Evolutionary conservation across 2,888 invertebrate genomes (phyloP), one percentile per base, ranked within the genome.

Genomic region (Sericinus montela): DNA sequence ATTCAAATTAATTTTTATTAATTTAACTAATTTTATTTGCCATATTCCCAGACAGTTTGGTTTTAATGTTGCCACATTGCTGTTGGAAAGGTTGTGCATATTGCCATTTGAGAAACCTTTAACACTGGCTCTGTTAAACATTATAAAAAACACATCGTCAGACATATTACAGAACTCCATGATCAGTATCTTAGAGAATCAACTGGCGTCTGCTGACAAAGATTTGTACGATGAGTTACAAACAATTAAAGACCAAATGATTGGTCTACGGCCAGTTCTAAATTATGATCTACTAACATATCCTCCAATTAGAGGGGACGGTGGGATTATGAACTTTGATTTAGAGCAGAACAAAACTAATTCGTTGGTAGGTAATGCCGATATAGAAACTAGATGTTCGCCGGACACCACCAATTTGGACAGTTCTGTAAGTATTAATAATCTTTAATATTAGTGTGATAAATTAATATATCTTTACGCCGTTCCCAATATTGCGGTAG

Each of bases 361-460:
- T 15, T 15, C 15, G 2, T 9, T n/a, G 7, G 13, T 28, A 7
- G n/a, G n/a, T n/a, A 37, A 43, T 25, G 15, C 29, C 1, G 57
- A 62, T 8, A 55, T 48, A 14, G 46, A 53, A 16, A 48, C 45
- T 5, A 47, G 58, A 46, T 54, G 47, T 1, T 81, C 82, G 13
- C 83, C 82, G 1, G 81, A 84, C 32, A 77, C 84, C 0, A 78
- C 83, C 1, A 70, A 77, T 44, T 48, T 70, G 37, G 80, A 83
- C 43, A 64, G 49, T 45, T 40, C 62, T 73, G 85, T 86, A 56
- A 80, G 83, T 23, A 23, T 25, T 25, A 8, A 25, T 25, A 25
- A 5, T 25, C 7, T 6, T 1, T 25, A 25, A 2, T 25, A 1
- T 25, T 25, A 7, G 25, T 7, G 7, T 1, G 25, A 8, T 25